phyloP scores from a whole-genome alignment of 2,797 vertebrate genomes.

The Nyctalus aviator region DNA sequence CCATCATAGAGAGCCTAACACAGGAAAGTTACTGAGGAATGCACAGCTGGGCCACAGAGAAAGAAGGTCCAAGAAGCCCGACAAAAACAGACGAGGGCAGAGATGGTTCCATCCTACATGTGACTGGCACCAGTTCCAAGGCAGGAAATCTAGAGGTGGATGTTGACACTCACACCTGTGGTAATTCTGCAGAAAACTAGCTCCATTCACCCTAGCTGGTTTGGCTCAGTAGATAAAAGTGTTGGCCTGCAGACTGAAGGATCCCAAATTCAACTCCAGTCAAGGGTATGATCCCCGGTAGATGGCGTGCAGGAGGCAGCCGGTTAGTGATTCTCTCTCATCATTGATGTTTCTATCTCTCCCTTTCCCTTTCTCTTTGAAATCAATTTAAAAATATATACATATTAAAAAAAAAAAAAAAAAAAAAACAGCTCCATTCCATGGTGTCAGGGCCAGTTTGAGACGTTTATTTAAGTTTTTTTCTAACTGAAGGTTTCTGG shows the following conservation, averaged over 20 bases:
- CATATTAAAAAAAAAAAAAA: no score
- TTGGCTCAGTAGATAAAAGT: no score
- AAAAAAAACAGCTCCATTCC: background rate
- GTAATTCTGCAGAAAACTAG: background rate
- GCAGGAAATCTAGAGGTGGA: background rate
- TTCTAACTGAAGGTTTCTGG: background rate
- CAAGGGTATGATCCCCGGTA: no score
- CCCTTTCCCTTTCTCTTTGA: no score
- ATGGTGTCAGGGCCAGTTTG: accelerated
- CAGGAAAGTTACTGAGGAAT: background rate
- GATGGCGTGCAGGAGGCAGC: no score
- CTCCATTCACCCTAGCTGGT: background rate
- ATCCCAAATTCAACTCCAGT: no score
- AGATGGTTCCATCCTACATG: background rate
- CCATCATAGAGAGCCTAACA: background rate
- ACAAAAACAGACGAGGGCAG: background rate
- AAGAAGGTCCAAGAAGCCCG: background rate
- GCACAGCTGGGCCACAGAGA: background rate
- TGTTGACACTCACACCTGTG: accelerated
- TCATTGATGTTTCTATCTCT: no score
- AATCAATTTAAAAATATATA: no score
- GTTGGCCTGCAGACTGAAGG: no score
- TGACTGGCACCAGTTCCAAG: background rate
- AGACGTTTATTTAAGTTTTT: background rate
- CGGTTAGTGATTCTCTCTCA: no score